These are phyloP conservation scores for Alcis repandata DNA, from an alignment of 2,888 invertebrate species.

Conservation along the genomic window DNA sequence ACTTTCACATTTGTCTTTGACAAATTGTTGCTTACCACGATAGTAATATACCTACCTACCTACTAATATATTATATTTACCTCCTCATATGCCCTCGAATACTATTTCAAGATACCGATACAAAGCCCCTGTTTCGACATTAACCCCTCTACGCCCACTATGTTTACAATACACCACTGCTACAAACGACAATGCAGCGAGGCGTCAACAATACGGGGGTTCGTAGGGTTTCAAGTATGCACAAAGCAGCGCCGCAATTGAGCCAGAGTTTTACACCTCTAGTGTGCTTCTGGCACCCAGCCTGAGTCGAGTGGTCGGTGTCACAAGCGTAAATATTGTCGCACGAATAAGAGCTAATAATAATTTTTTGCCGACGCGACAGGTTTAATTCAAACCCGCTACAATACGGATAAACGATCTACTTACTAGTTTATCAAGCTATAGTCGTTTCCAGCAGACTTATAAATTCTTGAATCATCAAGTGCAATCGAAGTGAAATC, in stretches of 20 bases:
- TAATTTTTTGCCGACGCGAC: neutral
- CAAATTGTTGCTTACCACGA: neutral
- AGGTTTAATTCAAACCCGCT: neutral
- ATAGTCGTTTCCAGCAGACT: no score
- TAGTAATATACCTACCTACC: neutral
- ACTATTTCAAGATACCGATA: slow-evolving; percentile 2
- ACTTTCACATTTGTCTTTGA: neutral
- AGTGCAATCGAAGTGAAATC: neutral
- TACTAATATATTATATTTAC: no score
- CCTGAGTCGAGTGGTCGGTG: slow-evolving; percentile 52
- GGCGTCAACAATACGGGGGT: slow-evolving; percentile 52
- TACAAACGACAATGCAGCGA: slow-evolving; percentile 47
- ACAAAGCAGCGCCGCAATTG: slow-evolving; percentile 70
- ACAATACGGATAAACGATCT: no score
- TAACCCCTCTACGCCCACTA: slow-evolving; percentile 35
- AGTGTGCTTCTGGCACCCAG: slow-evolving; percentile 49
- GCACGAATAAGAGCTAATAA: slow-evolving; percentile 27
- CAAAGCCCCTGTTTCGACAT: slow-evolving; percentile 21
- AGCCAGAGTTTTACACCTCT: slow-evolving; percentile 62
- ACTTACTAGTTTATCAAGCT: no score
- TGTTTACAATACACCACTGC: slow-evolving; percentile 40
- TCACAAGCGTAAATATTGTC: slow-evolving; percentile 62
- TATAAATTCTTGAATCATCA: no score
- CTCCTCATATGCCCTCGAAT: neutral
- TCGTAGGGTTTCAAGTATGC: slow-evolving; percentile 63